Evolutionary conservation across 2,797 vertebrate species (phyloP).

Genomic region (Hozukius guyotensis): DNA sequence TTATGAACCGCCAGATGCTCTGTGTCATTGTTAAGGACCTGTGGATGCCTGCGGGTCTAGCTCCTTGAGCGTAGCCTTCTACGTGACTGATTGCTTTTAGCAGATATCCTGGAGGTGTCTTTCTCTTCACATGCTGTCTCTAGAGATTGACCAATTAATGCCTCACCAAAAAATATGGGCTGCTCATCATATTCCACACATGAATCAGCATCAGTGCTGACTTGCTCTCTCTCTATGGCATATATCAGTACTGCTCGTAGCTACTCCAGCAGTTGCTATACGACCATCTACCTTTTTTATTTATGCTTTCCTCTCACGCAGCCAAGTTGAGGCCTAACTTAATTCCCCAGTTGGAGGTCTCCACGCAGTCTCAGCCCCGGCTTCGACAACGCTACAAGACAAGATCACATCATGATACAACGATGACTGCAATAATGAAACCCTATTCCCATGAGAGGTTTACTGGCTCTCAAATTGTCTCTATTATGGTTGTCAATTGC

Average conservation of each 20-base stretch:
- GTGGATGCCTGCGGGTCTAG: constrained; percentile 12
- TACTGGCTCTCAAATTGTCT: constrained; percentile 44
- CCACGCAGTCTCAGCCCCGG: constrained; percentile 16
- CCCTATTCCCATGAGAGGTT: constrained; percentile 44
- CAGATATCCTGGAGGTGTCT: constrained; percentile 1
- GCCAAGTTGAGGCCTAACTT: constrained; percentile 24
- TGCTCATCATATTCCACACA: neutral
- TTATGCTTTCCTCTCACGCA: constrained; percentile 30
- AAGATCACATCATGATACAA: constrained; percentile 52
- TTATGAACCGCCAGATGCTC: constrained; percentile 34
- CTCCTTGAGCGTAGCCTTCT: constrained; percentile 5
- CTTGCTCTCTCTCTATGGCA: neutral
- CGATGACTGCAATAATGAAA: constrained; percentile 65
- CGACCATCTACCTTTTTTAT: constrained; percentile 1
- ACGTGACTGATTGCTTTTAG: constrained; percentile 22
- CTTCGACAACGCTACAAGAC: constrained; percentile 30
- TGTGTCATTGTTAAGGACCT: constrained; percentile 31
- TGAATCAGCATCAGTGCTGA: neutral
- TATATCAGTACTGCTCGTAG: neutral
- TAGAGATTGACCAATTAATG: neutral
- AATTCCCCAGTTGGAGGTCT: constrained; percentile 49
- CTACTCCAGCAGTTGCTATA: constrained; percentile 1
- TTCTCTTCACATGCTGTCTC: neutral
- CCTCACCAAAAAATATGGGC: neutral
- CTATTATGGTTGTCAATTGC: constrained; percentile 54